Conservation (phyloP, 2,113 vertebrate species). For the Barbus barbus region DNA sequence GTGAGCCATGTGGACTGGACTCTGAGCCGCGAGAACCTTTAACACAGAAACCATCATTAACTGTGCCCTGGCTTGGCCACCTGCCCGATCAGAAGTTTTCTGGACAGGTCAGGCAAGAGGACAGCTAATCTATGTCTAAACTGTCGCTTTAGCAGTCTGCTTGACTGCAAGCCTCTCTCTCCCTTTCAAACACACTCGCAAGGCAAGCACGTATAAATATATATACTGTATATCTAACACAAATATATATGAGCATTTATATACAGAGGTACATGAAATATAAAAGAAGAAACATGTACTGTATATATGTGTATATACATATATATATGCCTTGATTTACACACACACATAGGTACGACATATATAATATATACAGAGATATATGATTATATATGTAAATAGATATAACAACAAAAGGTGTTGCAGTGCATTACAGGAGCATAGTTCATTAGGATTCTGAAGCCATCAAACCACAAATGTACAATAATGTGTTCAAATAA, state of each 20-base stretch:
- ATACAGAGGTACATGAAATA: slow-evolving; percentile 73
- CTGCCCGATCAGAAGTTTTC: not conserved
- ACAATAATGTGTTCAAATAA: not conserved
- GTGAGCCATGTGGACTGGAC: slow-evolving; percentile 88
- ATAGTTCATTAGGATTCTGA: slow-evolving; percentile 22
- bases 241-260: slow-evolving; percentile 75
- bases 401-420: slow-evolving; percentile 62
- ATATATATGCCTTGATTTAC: slow-evolving; percentile 61
- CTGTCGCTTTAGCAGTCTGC: slow-evolving; percentile 29
- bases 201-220: slow-evolving; percentile 65
- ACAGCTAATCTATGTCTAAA: slow-evolving; percentile 20
- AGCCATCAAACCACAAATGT: slow-evolving; percentile 13
- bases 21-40: slow-evolving; percentile 90
- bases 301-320: slow-evolving; percentile 72
- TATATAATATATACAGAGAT: slow-evolving; percentile 77
- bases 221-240: slow-evolving; percentile 59
- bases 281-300: slow-evolving; percentile 63
- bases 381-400: slow-evolving; percentile 77
- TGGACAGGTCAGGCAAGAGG: slow-evolving; percentile 5
- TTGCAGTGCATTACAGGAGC: slow-evolving; percentile 77
- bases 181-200: slow-evolving; percentile 21
- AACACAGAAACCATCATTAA: slow-evolving; percentile 81
- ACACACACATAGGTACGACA: slow-evolving; percentile 61
- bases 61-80: slow-evolving; percentile 39
- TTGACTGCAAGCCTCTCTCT: slow-evolving; percentile 24